Evolutionary conservation across 1,140 invertebrate genomes (phyloP), one percentile per base, ranked within the genome.

Genomic region (Temnothorax longispinosus): DNA sequence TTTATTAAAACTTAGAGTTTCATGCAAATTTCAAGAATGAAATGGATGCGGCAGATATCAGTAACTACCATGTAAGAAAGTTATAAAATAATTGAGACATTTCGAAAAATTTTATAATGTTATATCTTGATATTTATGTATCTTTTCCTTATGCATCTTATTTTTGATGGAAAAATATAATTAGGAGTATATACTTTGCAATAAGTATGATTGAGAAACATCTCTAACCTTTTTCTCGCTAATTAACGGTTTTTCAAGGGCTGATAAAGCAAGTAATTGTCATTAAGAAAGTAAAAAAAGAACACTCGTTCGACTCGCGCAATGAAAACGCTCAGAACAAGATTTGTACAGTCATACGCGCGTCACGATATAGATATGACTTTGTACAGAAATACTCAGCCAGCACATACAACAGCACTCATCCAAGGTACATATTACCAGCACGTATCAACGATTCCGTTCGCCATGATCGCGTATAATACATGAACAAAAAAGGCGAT

Each of bases 361-460:
- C 32, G 52, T 82, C 71, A 60, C 41, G 47, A 74, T 76, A 69
- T 76, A 69, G 58, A 88, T 90, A 90, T 88, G 78, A 76, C 91
- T 86, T 89, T 90, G 89, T 92, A 92, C 91, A 92, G 58, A 91
- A 81, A 94, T 93, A 93, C 92, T 95, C 94, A 95, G 94, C 95
- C 94, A 95, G 95, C 95, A 95, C 94, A 95, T 95, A 95, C 94
- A 94, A 94, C 93, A 95, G 88, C 93, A 95, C 94, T 95, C 92
- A 95, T 92, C 86, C 92, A 95, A 95, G 94, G 95, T 95, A 95
- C 94, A 95, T 95, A 95, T 94, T 74, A 74, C 65, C 88, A 80
- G 77, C 69, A 38, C 60, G 71, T 77, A 81, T 84, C 71, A 80
- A 64, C 74, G 50, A 85, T 50, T 72, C 56, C 21, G 71, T 52